Conservation (phyloP, 2,113 vertebrate genomes). For the Plestiodon gilberti region DNA sequence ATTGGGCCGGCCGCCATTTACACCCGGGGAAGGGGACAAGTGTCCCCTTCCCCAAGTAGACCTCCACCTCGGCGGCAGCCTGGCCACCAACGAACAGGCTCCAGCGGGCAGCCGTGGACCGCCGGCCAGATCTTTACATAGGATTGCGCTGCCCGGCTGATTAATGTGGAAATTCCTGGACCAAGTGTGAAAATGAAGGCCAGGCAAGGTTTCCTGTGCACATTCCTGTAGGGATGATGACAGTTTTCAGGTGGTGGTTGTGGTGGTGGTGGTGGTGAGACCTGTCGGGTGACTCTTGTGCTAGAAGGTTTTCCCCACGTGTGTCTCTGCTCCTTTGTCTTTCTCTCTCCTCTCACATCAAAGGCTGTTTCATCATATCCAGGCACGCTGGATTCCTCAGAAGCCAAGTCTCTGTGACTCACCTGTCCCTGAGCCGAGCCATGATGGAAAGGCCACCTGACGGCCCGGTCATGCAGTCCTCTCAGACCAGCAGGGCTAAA, state of each 20-base stretch:
- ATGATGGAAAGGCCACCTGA: conserved; percentile 34
- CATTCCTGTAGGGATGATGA: neutral
- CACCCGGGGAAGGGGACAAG: no score
- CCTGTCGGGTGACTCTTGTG: conserved; percentile 48
- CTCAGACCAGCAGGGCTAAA: neutral
- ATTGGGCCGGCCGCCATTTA: no score
- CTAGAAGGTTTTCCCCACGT: neutral
- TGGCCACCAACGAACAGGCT: no score
- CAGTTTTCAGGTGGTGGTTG: no score
- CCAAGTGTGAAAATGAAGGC: conserved; percentile 26
- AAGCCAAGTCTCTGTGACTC: conserved; percentile 46
- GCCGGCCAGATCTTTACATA: no score
- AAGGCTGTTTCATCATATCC: conserved; percentile 50
- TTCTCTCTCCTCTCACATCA: conserved; percentile 20
- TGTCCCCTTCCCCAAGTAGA: no score
- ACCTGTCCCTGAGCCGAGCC: conserved; percentile 38
- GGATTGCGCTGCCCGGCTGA: no score
- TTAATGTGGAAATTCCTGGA: conserved; percentile 17
- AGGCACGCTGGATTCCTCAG: conserved; percentile 33
- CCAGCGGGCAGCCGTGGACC: no score
- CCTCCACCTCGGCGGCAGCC: no score
- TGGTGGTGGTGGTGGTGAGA: neutral
- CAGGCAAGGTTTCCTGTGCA: neutral
- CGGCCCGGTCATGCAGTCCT: neutral
- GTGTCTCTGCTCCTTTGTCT: conserved; percentile 34